Evolutionary conservation across 2,113 vertebrate genomes (phyloP).

Genomic region (Pygoscelis adeliae): DNA sequence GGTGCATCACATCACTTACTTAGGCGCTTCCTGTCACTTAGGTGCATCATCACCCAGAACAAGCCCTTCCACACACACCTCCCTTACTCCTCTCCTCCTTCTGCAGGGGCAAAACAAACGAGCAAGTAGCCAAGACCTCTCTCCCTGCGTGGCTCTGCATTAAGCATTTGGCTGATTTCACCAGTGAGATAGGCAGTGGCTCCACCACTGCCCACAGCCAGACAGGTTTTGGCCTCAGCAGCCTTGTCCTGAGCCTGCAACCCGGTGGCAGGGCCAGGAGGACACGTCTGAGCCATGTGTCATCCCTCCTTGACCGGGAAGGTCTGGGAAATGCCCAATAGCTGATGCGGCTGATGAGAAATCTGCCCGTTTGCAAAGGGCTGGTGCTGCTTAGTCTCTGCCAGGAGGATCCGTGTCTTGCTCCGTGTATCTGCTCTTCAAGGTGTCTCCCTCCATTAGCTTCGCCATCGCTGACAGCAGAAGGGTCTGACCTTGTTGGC

Average conservation of each 20-base stretch:
- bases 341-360: background rate
- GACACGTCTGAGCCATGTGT: accelerated
- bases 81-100: background rate
- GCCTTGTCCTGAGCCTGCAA: background rate
- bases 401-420: background rate
- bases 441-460: background rate
- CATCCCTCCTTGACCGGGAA: background rate
- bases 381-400: background rate
- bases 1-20: no score
- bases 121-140: background rate
- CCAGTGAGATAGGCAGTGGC: background rate
- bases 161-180: background rate
- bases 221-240: background rate
- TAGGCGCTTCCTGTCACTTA: background rate
- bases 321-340: background rate
- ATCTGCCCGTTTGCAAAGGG: accelerated
- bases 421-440: background rate
- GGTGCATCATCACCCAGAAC: background rate
- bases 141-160: background rate
- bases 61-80: background rate
- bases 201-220: background rate
- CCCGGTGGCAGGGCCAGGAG: background rate
- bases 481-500: background rate
- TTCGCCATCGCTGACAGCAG: background rate
- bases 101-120: background rate